A percentile compares a stretch with the other conserved stretches of the same genome.
phyloP scores from a whole-genome alignment of 2,888 invertebrate species.

The Drosophila eohydei region DNA sequence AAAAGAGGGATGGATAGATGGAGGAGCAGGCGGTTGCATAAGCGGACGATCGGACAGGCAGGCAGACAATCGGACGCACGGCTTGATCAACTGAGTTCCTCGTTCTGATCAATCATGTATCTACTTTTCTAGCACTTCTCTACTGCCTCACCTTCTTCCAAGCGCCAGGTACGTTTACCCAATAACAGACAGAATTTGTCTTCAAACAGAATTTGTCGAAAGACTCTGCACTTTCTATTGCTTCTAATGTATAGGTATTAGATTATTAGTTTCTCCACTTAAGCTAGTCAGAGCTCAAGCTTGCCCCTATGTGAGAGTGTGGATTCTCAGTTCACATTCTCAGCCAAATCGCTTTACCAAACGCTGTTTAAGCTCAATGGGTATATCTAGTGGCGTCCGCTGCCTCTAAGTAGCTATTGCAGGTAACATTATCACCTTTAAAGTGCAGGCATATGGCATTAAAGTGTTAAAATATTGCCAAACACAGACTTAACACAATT shows the following conservation, averaged over 20 bases:
- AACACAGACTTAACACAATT: slow-evolving; percentile 23
- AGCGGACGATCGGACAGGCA: too few species aligned
- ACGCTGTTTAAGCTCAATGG: not conserved
- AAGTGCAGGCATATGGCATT: slow-evolving; percentile 38
- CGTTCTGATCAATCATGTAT: not conserved
- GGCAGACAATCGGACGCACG: too few species aligned
- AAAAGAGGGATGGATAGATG: not conserved
- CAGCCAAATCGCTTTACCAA: not conserved
- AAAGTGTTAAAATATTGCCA: slow-evolving; percentile 45
- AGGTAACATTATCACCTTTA: slow-evolving; percentile 27
- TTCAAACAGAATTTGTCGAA: not conserved
- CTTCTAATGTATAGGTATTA: too few species aligned
- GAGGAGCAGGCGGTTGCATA: too few species aligned
- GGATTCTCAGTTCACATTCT: not conserved
- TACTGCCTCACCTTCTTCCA: not conserved
- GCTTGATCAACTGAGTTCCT: not conserved
- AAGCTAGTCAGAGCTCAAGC: not conserved
- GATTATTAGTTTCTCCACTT: not conserved
- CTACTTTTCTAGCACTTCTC: not conserved
- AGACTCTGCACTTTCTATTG: not conserved
- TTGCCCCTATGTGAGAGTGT: not conserved
- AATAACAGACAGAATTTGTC: too few species aligned
- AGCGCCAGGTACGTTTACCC: too few species aligned
- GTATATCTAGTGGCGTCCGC: not conserved
- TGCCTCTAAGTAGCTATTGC: not conserved